Evolutionary conservation across 1,140 invertebrate genomes (phyloP), one percentile per base, ranked within the genome.

Genomic region (Temnothorax nylanderi): DNA sequence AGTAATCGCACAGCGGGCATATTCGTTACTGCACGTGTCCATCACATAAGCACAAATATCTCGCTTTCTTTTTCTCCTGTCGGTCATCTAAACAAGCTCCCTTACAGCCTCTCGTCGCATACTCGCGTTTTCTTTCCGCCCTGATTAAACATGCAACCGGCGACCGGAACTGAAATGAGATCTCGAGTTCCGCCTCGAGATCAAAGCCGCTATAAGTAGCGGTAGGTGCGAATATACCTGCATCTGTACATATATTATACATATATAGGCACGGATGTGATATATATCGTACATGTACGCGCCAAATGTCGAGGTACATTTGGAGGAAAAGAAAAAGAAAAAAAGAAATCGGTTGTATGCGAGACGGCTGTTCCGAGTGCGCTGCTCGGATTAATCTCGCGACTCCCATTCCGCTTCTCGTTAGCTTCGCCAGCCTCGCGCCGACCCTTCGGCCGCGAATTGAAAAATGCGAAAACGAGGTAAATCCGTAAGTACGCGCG

Each of bases 121-220:
- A 13, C 18, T 41, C 54, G 2, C n/a, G 11, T 18, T 74, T 41
- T 47, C 32, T 21, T 51, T 4, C n/a, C 21, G 32, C 18, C 65
- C 72, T 80, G 34, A 16, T 60, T 34, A 32, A 44, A 21, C 72
- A 37, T 41, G 32, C 60, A 44, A 26, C 37, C 16, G 3, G 11
- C 44, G 26, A 51, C 87, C 41, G 72, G 67, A 89, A 87, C 51
- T 78, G 80, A 51, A 87, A 69, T 51, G 64, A 47, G 64, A 47
- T 85, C 49, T 75, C 51, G 75, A 74, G 56, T 78, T 67, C 64
- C 60, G 6, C 37, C 34, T 71, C 78, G 65, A 65, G 37, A 37
- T 72, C 67, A 67, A 74, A 60, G 26, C 37, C 10, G 26, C 51
- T 82, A 60, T 86, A 65, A 80, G 16, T 64, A 65, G 34, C 32